Conservation (phyloP, 1,140 invertebrate species). For the Tachypleus tridentatus region DNA sequence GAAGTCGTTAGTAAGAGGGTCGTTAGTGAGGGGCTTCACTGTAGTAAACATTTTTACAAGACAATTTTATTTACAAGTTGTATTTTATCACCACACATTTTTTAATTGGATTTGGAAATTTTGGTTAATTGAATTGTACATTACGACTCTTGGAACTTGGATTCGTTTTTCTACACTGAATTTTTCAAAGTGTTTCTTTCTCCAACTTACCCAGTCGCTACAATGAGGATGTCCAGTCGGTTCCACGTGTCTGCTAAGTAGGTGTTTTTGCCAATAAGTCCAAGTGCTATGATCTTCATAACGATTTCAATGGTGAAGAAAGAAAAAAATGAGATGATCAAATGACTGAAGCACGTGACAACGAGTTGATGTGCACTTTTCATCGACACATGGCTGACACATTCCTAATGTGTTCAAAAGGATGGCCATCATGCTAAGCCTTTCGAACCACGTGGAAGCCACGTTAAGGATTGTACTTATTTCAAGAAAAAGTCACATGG, state of each 20-base stretch:
- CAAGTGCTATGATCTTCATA: slow-evolving; percentile 98
- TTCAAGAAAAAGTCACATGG: too few species aligned
- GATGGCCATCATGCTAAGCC: slow-evolving; percentile 95
- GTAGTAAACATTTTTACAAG: too few species aligned
- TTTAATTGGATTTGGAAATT: too few species aligned
- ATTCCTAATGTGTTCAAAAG: slow-evolving; percentile 96
- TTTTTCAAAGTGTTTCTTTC: too few species aligned
- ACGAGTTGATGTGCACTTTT: slow-evolving; percentile 68
- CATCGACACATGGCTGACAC: slow-evolving; percentile 96
- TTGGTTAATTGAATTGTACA: too few species aligned
- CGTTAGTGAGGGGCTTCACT: too few species aligned
- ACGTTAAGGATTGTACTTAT: not conserved
- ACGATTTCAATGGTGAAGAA: slow-evolving; percentile 95
- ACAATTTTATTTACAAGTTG: too few species aligned
- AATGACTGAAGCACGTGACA: slow-evolving; percentile 86
- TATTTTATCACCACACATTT: too few species aligned
- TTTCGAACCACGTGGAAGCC: slow-evolving; percentile 89
- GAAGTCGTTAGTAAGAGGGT: too few species aligned
- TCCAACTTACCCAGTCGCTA: slow-evolving; percentile 76
- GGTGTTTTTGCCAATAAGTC: slow-evolving; percentile 80
- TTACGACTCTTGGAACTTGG: too few species aligned
- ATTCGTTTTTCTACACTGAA: too few species aligned
- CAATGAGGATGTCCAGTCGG: slow-evolving; percentile 94
- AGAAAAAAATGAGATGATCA: slow-evolving; percentile 96
- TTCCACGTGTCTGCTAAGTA: slow-evolving; percentile 98